phyloP scores from a whole-genome alignment of 2,888 invertebrate species.

The Coecobrya sp. region DNA sequence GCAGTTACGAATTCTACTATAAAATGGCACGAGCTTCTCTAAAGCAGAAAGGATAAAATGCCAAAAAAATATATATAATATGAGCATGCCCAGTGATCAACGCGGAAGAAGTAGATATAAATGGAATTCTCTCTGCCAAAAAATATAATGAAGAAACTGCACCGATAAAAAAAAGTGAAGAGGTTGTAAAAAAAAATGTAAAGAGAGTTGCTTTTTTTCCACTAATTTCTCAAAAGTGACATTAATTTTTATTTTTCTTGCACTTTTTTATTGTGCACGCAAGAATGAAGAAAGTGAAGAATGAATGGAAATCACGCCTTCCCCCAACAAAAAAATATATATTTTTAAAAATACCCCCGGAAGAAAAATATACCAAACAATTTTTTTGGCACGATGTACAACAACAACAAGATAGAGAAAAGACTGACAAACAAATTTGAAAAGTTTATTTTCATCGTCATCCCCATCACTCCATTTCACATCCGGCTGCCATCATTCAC shows the following conservation, averaged over 20 bases:
- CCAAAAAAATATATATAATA: no score
- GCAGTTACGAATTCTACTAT: background rate
- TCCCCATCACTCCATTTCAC: conserved; percentile 49
- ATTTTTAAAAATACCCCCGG: conserved; percentile 5
- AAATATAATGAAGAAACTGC: conserved; percentile 5
- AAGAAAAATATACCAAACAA: conserved; percentile 83
- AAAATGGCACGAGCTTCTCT: no score
- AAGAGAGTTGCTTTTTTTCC: background rate
- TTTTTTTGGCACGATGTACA: conserved; percentile 81
- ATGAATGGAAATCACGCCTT: conserved; percentile 12
- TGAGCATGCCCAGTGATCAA: no score
- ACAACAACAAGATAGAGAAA: background rate
- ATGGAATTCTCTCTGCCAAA: background rate
- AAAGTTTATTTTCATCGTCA: conserved; percentile 1
- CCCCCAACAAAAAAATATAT: conserved; percentile 9
- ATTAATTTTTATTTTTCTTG: background rate
- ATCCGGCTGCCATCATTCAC: conserved; percentile 49
- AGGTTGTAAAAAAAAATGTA: conserved; percentile 27
- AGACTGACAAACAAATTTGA: background rate
- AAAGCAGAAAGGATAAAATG: no score
- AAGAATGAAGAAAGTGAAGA: background rate
- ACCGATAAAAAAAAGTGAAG: background rate
- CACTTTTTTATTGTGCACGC: background rate
- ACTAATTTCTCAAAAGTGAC: conserved; percentile 34
- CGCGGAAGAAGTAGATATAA: background rate